These are phyloP conservation scores for Plotosus lineatus DNA, from an alignment of 2,113 vertebrate genomes.

Conservation along the genomic window DNA sequence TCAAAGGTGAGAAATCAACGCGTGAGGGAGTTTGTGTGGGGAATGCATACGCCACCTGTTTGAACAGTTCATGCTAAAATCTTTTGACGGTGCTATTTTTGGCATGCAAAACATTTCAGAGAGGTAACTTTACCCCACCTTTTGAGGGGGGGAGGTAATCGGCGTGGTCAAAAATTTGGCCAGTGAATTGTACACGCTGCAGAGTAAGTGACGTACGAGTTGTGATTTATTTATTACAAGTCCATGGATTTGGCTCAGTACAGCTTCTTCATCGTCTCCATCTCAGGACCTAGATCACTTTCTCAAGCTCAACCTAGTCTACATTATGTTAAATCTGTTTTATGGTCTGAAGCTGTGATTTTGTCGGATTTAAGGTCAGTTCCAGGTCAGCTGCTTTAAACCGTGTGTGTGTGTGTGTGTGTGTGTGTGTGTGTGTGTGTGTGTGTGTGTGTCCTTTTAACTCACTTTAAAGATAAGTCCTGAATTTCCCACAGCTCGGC, in stretches of 20 bases:
- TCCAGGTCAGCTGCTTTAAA: conserved; percentile 4
- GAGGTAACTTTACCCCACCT: no score
- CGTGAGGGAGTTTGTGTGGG: conserved; percentile 9
- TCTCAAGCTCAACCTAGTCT: background rate
- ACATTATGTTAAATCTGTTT: background rate
- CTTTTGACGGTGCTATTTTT: background rate
- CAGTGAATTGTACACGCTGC: background rate
- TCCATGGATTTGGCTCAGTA: conserved; percentile 4
- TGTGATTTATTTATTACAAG: conserved; percentile 2
- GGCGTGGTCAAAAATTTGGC: background rate
- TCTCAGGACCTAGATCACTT: background rate
- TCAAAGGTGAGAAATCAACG: conserved; percentile 75
- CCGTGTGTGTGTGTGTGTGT: background rate
- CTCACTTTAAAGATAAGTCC: background rate
- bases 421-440: no score
- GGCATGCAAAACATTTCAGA: background rate
- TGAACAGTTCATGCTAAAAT: background rate
- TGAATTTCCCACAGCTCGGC: background rate
- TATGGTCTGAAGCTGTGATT: background rate
- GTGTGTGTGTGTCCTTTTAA: background rate
- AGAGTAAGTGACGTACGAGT: background rate
- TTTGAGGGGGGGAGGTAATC: background rate
- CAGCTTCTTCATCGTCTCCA: background rate
- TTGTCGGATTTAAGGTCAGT: background rate
- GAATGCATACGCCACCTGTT: background rate